Conservation (phyloP, 1,140 invertebrate genomes). For the Zaprionus kolodkinae region DNA sequence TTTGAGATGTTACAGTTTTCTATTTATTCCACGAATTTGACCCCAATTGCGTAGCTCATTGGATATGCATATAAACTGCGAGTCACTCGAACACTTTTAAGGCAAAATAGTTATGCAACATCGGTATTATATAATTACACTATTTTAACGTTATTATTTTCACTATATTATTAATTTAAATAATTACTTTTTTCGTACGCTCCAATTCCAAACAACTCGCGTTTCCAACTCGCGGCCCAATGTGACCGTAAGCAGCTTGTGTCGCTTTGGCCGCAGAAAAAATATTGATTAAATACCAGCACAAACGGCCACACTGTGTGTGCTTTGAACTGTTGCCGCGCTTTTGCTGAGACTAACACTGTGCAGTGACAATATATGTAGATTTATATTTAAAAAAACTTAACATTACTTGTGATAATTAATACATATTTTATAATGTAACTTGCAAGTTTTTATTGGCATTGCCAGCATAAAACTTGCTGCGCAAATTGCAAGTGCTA, state of each 20-base stretch:
- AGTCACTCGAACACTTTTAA: neutral
- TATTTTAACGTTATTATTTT: constrained; percentile 1
- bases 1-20: constrained; percentile 20
- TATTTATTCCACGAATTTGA: constrained; percentile 53
- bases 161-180: constrained; percentile 23
- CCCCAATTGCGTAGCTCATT: constrained; percentile 40
- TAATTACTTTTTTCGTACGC: constrained; percentile 38
- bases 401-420: neutral
- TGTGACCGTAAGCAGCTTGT: constrained; percentile 28
- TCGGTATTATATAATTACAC: neutral
- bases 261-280: neutral
- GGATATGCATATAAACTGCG: neutral
- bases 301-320: neutral
- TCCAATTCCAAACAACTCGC: constrained; percentile 44
- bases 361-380: neutral
- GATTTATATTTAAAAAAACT: neutral
- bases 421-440: neutral
- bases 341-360: neutral
- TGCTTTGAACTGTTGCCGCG: neutral
- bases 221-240: constrained; percentile 46
- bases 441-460: neutral
- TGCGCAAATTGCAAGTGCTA: neutral
- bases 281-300: constrained; percentile 26
- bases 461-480: neutral
- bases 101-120: neutral